phyloP scores from a whole-genome alignment of 2,797 vertebrate genomes.

The Hylomyscus alleni region DNA sequence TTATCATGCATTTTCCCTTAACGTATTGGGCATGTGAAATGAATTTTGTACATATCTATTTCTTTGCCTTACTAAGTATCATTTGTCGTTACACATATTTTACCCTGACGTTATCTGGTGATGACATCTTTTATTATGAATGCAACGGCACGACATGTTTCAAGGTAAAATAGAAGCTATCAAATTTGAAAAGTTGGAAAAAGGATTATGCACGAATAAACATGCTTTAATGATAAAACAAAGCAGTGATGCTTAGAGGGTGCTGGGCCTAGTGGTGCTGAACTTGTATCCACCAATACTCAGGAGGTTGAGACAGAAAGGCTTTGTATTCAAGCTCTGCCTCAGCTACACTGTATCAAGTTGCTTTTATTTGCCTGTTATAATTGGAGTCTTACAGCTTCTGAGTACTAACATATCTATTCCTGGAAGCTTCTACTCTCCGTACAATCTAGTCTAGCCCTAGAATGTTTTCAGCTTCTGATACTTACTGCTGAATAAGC shows the following conservation, averaged over 20 bases:
- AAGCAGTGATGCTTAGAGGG: background rate
- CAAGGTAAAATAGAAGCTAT: constrained; percentile 33
- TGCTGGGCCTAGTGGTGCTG: background rate
- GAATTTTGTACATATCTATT: background rate
- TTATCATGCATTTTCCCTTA: background rate
- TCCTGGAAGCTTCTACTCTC: too few species aligned
- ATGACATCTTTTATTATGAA: background rate
- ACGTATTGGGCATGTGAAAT: background rate
- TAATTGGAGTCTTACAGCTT: too few species aligned
- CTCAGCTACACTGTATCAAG: background rate
- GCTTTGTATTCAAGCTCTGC: background rate
- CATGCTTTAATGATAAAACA: background rate
- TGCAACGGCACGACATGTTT: background rate
- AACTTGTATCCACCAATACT: background rate
- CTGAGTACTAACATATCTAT: too few species aligned
- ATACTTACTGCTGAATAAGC: too few species aligned
- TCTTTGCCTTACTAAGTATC: background rate
- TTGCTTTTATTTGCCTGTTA: too few species aligned
- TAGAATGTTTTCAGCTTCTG: too few species aligned
- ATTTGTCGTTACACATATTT: background rate
- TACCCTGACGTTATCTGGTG: background rate
- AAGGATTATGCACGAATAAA: background rate
- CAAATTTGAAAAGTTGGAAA: background rate
- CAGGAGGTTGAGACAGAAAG: background rate
- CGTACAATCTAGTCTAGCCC: too few species aligned